A percentile compares a stretch with the other conserved stretches of the same genome.
phyloP scores from a whole-genome alignment of 2,113 vertebrate genomes.

The Girardinichthys multiradiatus region DNA sequence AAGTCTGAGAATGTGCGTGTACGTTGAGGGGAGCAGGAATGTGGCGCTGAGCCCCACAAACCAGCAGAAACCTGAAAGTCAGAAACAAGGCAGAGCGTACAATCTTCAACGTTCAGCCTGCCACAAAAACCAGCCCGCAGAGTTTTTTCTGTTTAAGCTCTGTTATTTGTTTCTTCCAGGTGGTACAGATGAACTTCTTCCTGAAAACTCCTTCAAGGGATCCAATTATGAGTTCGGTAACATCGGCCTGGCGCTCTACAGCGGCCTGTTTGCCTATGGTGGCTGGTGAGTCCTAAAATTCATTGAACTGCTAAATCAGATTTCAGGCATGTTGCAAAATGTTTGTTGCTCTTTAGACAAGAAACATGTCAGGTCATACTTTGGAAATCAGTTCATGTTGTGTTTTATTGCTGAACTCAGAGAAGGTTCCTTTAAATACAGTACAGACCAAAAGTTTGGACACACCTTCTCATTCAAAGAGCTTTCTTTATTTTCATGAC shows the following conservation, averaged over 20 bases:
- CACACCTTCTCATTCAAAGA: no score
- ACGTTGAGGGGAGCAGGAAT: slow-evolving; percentile 52
- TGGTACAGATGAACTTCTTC: slow-evolving; percentile 76
- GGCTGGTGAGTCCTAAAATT: slow-evolving; percentile 87
- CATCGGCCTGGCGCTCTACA: slow-evolving; percentile 92
- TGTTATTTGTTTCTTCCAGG: slow-evolving; percentile 73
- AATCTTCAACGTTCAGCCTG: neutral
- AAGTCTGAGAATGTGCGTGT: slow-evolving; percentile 71
- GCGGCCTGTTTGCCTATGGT: slow-evolving; percentile 95
- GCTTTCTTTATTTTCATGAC: no score
- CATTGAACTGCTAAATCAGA: neutral
- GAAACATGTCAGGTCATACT: no score
- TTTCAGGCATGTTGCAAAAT: neutral
- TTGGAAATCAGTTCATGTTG: no score
- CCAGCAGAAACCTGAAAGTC: no score
- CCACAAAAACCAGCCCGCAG: neutral
- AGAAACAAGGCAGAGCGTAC: neutral
- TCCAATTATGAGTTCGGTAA: slow-evolving; percentile 87
- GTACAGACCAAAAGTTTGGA: no score
- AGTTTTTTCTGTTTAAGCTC: neutral
- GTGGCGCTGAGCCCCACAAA: slow-evolving; percentile 13
- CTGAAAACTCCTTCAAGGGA: slow-evolving; percentile 85
- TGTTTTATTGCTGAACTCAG: no score
- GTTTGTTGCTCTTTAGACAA: no score
- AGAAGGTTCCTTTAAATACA: no score